phyloP scores from a whole-genome alignment of 2,888 invertebrate genomes.

The Dicycla oo region DNA sequence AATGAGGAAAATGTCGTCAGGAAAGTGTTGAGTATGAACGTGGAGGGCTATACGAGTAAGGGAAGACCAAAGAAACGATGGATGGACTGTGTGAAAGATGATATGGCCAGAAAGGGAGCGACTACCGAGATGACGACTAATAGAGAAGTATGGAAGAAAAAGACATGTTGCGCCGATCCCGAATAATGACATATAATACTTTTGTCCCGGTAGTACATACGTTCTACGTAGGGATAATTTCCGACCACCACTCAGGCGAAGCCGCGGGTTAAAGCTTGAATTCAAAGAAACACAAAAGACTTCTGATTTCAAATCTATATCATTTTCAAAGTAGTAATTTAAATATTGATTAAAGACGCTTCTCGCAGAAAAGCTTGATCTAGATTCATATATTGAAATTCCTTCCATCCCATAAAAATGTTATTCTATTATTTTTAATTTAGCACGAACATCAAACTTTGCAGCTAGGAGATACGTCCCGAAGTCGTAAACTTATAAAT shows the following conservation, averaged over 20 bases:
- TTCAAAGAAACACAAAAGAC: not conserved
- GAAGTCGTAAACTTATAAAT: conserved; percentile 59
- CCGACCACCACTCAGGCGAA: not conserved
- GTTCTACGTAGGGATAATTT: not conserved
- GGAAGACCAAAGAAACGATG: too few species aligned
- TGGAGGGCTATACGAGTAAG: too few species aligned
- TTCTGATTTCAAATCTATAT: not conserved
- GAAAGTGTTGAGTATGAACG: too few species aligned
- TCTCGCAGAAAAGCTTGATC: conserved; percentile 8
- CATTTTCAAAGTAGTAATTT: conserved; percentile 3
- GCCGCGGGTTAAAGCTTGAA: not conserved
- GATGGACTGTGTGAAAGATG: too few species aligned
- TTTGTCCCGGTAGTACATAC: not conserved
- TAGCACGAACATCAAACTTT: conserved; percentile 48
- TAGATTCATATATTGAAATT: conserved; percentile 23
- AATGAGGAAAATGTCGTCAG: too few species aligned
- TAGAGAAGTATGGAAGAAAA: too few species aligned
- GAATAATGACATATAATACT: too few species aligned
- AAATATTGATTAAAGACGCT: conserved; percentile 18
- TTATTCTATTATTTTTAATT: conserved; percentile 51
- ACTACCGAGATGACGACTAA: too few species aligned
- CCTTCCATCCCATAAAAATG: conserved; percentile 23
- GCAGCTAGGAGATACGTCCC: conserved; percentile 33
- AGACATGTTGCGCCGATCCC: too few species aligned
- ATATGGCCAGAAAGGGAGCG: too few species aligned